These are phyloP conservation scores for Colostygia pectinataria DNA, from an alignment of 2,888 invertebrate genomes.

Conservation along the genomic window DNA sequence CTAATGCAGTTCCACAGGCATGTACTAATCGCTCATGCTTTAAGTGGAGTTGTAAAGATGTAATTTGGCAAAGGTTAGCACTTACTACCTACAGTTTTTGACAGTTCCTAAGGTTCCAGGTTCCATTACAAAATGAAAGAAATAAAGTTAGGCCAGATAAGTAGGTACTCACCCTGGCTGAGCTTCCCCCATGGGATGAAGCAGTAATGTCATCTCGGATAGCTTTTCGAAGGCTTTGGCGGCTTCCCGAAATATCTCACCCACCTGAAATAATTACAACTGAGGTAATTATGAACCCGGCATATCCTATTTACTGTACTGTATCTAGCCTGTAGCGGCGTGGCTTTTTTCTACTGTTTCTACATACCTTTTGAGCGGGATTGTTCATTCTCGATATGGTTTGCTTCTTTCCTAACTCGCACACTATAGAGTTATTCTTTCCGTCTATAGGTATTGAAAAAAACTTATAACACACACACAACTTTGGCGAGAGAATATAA, in stretches of 20 bases:
- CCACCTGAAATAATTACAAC: conserved; percentile 86
- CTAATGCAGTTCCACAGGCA: too few relatives aligned
- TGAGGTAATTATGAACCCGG: neutral
- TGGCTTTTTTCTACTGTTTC: neutral
- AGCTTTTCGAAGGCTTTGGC: conserved; percentile 96
- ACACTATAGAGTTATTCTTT: too few relatives aligned
- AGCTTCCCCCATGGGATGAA: conserved; percentile 94
- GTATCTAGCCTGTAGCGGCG: neutral
- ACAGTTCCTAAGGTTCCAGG: too few relatives aligned
- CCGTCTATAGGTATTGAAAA: too few relatives aligned
- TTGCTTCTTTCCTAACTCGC: too few relatives aligned
- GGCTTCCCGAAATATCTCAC: conserved; percentile 97
- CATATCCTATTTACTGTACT: too few relatives aligned
- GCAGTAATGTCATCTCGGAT: conserved; percentile 96
- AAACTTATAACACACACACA: too few relatives aligned
- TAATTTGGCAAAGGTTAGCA: too few relatives aligned
- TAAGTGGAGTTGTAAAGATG: too few relatives aligned
- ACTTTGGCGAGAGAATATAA: too few relatives aligned
- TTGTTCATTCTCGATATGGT: conserved; percentile 47
- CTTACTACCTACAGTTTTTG: too few relatives aligned
- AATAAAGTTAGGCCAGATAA: neutral
- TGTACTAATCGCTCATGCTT: too few relatives aligned
- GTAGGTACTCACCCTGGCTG: conserved; percentile 86
- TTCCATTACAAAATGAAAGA: neutral
- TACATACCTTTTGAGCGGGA: conserved; percentile 49